These are phyloP conservation scores for Brienomyrus brachyistius DNA, from an alignment of 2,113 vertebrate species.

Conservation along the genomic window DNA sequence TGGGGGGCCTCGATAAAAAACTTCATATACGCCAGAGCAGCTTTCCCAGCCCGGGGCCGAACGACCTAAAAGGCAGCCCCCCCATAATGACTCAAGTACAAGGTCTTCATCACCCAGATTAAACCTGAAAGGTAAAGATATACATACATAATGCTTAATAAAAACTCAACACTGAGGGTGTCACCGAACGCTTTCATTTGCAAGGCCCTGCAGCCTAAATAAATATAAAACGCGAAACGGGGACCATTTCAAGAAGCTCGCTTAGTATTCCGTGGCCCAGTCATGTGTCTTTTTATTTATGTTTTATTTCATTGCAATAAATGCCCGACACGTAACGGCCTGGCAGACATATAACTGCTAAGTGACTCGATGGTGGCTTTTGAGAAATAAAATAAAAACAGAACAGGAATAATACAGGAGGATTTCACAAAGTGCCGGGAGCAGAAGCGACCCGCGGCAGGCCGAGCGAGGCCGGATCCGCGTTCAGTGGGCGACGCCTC, in stretches of 20 bases:
- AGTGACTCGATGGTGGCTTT: neutral
- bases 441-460: neutral
- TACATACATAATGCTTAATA: neutral
- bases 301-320: neutral
- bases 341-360: neutral
- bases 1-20: neutral
- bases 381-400: neutral
- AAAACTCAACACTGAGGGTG: neutral
- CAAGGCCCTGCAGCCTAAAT: neutral
- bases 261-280: neutral
- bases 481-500: neutral
- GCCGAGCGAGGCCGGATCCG: neutral
- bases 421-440: neutral
- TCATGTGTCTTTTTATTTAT: neutral
- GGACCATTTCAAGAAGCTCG: neutral
- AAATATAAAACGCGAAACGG: neutral
- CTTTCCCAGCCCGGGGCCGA: neutral
- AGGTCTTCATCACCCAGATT: constrained; percentile 14
- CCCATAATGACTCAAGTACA: neutral
- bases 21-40: neutral
- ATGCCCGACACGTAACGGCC: neutral
- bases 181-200: neutral
- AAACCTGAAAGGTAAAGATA: constrained; percentile 15
- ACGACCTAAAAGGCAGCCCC: neutral
- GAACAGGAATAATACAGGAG: neutral